phyloP scores from a whole-genome alignment of 2,113 vertebrate genomes.

The Tautogolabrus adspersus region DNA sequence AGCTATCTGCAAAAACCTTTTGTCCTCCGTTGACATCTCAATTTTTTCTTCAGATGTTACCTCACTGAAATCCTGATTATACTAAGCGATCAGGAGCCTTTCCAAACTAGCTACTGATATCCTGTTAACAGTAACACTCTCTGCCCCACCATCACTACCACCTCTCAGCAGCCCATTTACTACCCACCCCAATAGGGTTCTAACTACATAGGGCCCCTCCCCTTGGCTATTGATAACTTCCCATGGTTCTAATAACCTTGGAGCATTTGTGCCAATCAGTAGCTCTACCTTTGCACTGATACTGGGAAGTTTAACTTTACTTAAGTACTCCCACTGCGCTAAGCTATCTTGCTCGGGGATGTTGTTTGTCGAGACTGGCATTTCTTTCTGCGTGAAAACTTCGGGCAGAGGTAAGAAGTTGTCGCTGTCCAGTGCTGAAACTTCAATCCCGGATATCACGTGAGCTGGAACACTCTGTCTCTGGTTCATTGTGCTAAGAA shows the following conservation, averaged over 20 bases:
- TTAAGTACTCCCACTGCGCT: too few relatives aligned
- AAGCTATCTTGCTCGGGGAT: too few relatives aligned
- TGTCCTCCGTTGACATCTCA: background rate
- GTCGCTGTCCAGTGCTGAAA: too few relatives aligned
- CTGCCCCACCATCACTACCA: too few relatives aligned
- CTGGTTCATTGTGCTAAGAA: too few relatives aligned
- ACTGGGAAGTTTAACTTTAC: too few relatives aligned
- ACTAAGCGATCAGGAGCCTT: background rate
- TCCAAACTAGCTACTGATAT: background rate
- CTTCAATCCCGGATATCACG: too few relatives aligned
- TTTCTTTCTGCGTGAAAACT: too few relatives aligned
- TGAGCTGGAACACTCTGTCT: too few relatives aligned
- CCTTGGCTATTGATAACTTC: background rate
- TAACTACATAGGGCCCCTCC: background rate
- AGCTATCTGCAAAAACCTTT: background rate
- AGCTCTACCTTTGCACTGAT: background rate
- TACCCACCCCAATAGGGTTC: background rate
- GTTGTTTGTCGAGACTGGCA: too few relatives aligned
- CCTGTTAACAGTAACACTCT: background rate
- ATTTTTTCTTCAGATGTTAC: background rate
- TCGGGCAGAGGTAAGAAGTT: too few relatives aligned
- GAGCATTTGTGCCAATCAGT: background rate
- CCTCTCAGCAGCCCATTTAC: background rate
- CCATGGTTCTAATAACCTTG: background rate
- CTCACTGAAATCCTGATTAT: background rate